Conservation (phyloP, 2,113 vertebrate species). For the Planiliza haematocheilus region DNA sequence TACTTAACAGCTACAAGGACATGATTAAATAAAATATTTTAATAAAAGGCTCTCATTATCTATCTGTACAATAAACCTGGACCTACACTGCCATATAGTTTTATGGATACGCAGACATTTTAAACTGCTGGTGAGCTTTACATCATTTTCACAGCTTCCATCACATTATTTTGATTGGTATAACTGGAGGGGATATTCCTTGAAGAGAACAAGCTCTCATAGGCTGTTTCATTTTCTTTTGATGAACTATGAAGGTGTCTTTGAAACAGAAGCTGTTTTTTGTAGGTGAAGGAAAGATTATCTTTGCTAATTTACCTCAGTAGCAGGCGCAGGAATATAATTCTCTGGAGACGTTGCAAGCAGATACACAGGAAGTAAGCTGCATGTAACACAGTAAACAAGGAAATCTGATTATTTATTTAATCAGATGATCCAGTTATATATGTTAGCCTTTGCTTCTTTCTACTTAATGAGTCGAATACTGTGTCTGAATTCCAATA, state of each 20-base stretch:
- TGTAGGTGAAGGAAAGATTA: not conserved
- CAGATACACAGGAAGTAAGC: not conserved
- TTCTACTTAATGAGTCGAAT: not conserved
- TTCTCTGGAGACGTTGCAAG: not conserved
- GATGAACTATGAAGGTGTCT: not conserved
- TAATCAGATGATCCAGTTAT: not conserved
- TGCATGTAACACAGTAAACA: not conserved
- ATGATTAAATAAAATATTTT: too few species aligned
- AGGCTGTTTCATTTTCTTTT: not conserved
- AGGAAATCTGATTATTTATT: not conserved
- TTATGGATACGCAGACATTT: not conserved
- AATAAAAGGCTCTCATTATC: too few species aligned
- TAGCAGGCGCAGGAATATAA: not conserved
- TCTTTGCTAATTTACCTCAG: not conserved
- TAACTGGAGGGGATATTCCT: not conserved
- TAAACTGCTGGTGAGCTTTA: not conserved
- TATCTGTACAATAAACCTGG: too few species aligned
- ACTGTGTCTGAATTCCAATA: too few species aligned
- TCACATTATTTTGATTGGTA: too few species aligned
- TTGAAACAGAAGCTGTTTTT: not conserved
- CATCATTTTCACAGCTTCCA: not conserved
- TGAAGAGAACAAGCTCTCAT: not conserved
- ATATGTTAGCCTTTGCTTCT: not conserved
- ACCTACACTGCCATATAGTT: not conserved
- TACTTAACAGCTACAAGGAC: too few species aligned